Base-by-base conservation (phyloP, 1,140 invertebrate genomes). In the Rhagoletis zephyria region DNA sequence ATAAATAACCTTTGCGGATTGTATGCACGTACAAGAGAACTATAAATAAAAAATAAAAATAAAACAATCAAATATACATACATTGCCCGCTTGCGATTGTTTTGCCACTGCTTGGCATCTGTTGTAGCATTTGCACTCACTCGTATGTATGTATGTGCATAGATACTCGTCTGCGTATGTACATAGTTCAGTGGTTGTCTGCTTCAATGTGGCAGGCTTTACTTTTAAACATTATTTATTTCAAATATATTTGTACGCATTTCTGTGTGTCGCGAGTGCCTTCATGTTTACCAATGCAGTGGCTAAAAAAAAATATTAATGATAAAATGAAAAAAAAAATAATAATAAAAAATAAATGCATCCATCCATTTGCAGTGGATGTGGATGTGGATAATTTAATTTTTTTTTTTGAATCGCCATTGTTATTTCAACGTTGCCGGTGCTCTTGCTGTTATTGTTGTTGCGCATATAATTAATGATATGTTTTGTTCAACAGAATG, bases 381-480 rank as follows among this genome's bases (percentile, higher is more conserved):
- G 42, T 48, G 74, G 40, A 81, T 10, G 30, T 30, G 30, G 30
- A 30, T 30, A 30, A 30, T 30, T 30, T 30, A 30, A 81, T 59
- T 81, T 19, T 51, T 81, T n/a, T 81, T 67, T 51, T 59, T 19
- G 10, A 74, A 74, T 74, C 45, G 67, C 67, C 67, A 74, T 74
- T 74, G 67, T 48, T 74, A 16, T 74, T 48, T 48, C 14, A 42
- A 7, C 12, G 14, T 16, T 48, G 40, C 12, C 40, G 42, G 14
- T 16, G 42, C 40, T 74, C 12, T 63, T n/a, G 10, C 61, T 63
- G 7, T 30, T 30, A 30, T 40, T 67, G 64, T 67, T 67, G n/a
- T 67, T 67, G 10, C 42, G 16, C n/a, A 19, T 81, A 81, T 81
- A 81, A 81, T 81, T 81, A 81, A 81, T 81, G 74, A 56, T 81